Evolutionary conservation across 2,888 invertebrate genomes (phyloP).

Genomic region (Sarcophaga subvicina): DNA sequence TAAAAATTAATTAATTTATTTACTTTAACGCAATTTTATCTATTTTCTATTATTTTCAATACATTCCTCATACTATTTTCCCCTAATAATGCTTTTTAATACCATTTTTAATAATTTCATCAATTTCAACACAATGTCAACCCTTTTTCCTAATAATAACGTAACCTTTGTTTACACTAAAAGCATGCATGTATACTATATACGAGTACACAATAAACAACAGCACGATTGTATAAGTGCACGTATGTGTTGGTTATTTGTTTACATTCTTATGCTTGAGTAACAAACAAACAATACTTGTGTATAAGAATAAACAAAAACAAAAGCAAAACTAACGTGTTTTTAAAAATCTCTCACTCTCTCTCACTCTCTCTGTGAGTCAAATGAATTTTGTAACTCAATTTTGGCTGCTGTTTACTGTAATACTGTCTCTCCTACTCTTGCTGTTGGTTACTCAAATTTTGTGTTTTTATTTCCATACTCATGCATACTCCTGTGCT

Average conservation of each 20-base stretch:
- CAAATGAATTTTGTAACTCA: not conserved
- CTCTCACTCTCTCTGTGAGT: not conserved
- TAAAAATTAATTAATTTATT: not conserved
- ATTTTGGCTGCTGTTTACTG: not conserved
- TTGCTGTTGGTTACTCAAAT: not conserved
- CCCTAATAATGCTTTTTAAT: not conserved
- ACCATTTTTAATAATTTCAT: not conserved
- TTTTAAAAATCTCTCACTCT: not conserved
- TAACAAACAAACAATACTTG: constrained; percentile 40
- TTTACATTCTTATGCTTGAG: constrained; percentile 66
- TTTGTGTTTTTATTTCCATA: not conserved
- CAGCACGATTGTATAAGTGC: not conserved
- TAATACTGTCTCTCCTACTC: not conserved
- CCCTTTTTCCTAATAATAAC: not conserved
- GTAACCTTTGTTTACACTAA: constrained; percentile 23
- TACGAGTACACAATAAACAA: not conserved
- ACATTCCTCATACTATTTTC: not conserved
- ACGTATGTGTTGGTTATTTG: constrained; percentile 48
- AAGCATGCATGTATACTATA: not conserved
- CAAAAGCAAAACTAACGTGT: not conserved
- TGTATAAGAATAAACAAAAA: constrained; percentile 49
- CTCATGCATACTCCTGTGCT: not conserved
- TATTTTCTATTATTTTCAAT: not conserved
- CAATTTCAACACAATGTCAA: not conserved
- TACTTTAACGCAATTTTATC: not conserved